phyloP scores from a whole-genome alignment of 2,113 vertebrate species.

The Candoia aspera region DNA sequence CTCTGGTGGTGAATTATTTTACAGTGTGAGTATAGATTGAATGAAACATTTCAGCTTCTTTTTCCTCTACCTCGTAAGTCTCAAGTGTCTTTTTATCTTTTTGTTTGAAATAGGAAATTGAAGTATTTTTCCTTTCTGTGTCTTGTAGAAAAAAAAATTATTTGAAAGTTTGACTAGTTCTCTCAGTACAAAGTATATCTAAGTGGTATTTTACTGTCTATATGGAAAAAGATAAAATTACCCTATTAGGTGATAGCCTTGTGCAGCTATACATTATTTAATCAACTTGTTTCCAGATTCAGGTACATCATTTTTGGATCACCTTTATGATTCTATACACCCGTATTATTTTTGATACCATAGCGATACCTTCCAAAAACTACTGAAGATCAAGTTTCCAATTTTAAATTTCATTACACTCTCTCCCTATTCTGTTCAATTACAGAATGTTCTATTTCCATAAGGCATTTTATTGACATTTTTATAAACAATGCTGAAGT shows the following conservation, averaged over 20 bases:
- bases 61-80: neutral
- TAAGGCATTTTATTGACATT: neutral
- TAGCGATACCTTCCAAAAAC: neutral
- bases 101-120: neutral
- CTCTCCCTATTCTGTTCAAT: neutral
- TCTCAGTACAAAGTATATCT: neutral
- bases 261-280: neutral
- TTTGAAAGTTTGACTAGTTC: neutral
- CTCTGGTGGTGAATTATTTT: neutral
- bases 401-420: neutral
- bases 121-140: neutral
- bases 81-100: neutral
- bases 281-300: neutral
- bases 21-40: neutral
- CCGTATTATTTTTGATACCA: neutral
- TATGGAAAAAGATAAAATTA: neutral
- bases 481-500: constrained; percentile 36
- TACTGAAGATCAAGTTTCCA: neutral
- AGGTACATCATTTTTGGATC: neutral
- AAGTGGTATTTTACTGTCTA: constrained; percentile 1
- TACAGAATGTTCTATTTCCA: neutral
- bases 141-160: neutral
- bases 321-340: neutral
- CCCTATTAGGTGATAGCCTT: neutral
- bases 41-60: neutral